phyloP scores from a whole-genome alignment of 2,888 invertebrate species.

The Pristionchus arcanus region DNA sequence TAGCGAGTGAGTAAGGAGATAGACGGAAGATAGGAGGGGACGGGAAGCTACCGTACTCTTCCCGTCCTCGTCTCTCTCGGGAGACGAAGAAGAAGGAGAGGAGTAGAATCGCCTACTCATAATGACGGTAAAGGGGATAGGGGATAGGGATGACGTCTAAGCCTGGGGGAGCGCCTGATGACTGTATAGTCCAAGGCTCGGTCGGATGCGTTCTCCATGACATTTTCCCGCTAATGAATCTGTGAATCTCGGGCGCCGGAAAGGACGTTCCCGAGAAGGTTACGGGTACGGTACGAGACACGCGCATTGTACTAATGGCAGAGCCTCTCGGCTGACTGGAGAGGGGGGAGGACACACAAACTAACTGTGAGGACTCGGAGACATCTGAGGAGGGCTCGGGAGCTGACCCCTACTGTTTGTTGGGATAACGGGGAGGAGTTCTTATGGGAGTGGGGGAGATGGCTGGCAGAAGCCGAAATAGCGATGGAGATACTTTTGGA shows the following conservation, averaged over 20 bases:
- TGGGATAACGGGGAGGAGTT: not conserved
- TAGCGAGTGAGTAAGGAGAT: not conserved
- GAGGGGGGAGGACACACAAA: not conserved
- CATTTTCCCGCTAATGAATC: not conserved
- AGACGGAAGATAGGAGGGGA: not conserved
- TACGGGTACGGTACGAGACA: not conserved
- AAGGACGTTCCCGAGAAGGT: not conserved
- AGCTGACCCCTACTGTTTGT: constrained; percentile 45
- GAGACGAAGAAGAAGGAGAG: not conserved
- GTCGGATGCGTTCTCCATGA: constrained; percentile 17
- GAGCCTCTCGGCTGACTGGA: not conserved
- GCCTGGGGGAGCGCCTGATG: not conserved
- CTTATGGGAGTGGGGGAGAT: not conserved
- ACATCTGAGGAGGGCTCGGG: constrained; percentile 8
- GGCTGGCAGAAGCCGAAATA: constrained; percentile 4
- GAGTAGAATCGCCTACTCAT: not conserved
- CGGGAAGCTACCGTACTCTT: constrained; percentile 22
- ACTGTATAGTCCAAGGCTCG: constrained; percentile 1
- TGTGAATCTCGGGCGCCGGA: not conserved
- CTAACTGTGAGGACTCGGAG: constrained; percentile 45
- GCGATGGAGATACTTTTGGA: not conserved
- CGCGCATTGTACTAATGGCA: not conserved
- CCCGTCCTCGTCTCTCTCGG: not conserved
- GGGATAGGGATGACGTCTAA: not conserved
- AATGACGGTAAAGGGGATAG: not conserved